A percentile compares a stretch with the other conserved stretches of the same genome.
Evolutionary conservation across 2,113 vertebrate genomes (phyloP).

Genomic region (Carettochelys insculpta): DNA sequence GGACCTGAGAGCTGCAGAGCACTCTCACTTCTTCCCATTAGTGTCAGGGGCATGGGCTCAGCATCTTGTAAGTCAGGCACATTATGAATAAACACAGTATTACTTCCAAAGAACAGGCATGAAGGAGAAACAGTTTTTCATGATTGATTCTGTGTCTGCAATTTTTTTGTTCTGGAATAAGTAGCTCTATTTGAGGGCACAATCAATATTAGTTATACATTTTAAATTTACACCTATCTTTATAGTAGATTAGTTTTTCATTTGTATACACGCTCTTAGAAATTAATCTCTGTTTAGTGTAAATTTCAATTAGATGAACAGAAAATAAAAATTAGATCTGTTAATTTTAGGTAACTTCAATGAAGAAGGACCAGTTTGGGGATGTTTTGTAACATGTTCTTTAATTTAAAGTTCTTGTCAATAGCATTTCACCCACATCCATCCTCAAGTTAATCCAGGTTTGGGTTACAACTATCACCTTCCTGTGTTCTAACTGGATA

Average conservation of each 20-base stretch:
- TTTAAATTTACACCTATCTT: too few relatives aligned
- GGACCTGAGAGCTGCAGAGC: neutral
- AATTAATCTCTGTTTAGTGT: neutral
- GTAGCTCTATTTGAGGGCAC: too few relatives aligned
- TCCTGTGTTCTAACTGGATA: neutral
- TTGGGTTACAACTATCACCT: neutral
- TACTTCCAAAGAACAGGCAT: neutral
- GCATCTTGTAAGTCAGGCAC: neutral
- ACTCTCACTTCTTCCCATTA: neutral
- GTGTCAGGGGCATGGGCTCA: neutral
- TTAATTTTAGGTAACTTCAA: neutral
- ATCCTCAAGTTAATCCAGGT: neutral
- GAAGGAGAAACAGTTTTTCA: too few relatives aligned
- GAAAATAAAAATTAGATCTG: neutral
- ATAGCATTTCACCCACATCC: neutral
- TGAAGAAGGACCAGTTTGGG: neutral
- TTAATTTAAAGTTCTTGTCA: neutral
- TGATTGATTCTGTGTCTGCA: too few relatives aligned
- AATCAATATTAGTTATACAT: too few relatives aligned
- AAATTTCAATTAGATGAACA: neutral
- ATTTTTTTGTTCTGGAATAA: too few relatives aligned
- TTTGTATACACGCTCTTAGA: neutral
- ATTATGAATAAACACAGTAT: neutral
- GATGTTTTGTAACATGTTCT: neutral
- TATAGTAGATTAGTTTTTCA: too few relatives aligned